Percentiles rank a stretch among this genome's conserved stretches.
These are phyloP conservation scores for Drosophila nigritarsus DNA, from an alignment of 2,888 invertebrate species.

Conservation along the genomic window DNA sequence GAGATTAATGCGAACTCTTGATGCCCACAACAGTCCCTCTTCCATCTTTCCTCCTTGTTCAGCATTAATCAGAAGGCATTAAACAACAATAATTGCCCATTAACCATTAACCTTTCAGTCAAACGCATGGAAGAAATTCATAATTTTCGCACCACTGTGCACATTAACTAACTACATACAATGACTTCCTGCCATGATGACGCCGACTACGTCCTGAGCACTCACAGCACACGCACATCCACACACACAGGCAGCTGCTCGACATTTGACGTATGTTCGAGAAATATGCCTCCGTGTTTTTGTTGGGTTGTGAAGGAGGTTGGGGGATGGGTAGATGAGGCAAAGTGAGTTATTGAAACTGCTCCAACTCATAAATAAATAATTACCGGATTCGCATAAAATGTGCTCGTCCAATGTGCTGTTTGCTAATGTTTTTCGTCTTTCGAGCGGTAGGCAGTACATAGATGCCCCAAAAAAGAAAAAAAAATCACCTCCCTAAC, in stretches of 20 bases:
- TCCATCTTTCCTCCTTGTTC: background rate
- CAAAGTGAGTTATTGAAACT: constrained; percentile 83
- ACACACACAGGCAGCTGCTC: constrained; percentile 23
- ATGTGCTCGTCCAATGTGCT: constrained; percentile 62
- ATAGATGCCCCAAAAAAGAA: constrained; percentile 10
- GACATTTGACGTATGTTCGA: constrained; percentile 64
- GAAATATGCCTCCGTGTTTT: background rate
- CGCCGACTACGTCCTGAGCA: constrained; percentile 38
- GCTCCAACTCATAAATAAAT: constrained; percentile 85
- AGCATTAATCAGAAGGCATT: constrained; percentile 8
- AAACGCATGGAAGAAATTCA: constrained; percentile 52
- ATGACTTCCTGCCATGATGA: constrained; percentile 74
- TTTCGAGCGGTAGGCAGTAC: constrained; percentile 27
- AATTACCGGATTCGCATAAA: constrained; percentile 81
- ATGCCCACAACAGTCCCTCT: constrained; percentile 5
- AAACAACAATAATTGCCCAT: constrained; percentile 26
- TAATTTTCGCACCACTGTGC: constrained; percentile 79
- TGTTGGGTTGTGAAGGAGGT: background rate
- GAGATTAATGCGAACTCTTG: constrained; percentile 22
- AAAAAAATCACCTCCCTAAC: background rate
- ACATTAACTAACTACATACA: constrained; percentile 80
- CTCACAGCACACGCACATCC: constrained; percentile 16
- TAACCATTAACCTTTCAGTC: constrained; percentile 42
- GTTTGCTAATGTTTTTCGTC: constrained; percentile 61
- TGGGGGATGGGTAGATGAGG: constrained; percentile 28